Evolutionary conservation across 2,888 invertebrate species (phyloP).

Genomic region (Oxystoma pomonae): DNA sequence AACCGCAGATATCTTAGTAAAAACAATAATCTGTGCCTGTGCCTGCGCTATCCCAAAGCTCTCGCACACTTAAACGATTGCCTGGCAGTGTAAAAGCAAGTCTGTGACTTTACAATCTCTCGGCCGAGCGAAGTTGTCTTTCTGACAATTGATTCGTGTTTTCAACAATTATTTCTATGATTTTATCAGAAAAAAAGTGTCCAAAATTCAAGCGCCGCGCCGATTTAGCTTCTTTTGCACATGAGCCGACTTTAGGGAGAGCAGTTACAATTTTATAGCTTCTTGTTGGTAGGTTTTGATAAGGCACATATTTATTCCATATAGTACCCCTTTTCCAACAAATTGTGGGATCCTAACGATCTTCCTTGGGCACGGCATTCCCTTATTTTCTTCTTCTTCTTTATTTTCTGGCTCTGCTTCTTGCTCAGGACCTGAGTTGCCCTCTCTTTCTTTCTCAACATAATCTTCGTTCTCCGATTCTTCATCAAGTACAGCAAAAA

Average conservation of each 20-base stretch:
- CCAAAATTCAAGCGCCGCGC: background rate
- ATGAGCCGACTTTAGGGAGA: background rate
- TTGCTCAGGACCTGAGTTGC: background rate
- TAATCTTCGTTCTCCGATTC: background rate
- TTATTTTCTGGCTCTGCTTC: background rate
- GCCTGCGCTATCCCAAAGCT: conserved; percentile 3
- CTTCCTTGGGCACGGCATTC: background rate
- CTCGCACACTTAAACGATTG: conserved; percentile 4
- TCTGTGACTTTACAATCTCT: background rate
- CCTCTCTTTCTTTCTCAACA: background rate
- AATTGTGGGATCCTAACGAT: background rate
- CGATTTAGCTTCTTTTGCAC: background rate
- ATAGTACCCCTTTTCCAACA: background rate
- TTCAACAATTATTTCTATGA: background rate
- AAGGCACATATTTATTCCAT: background rate
- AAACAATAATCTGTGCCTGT: conserved; percentile 7
- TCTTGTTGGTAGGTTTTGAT: background rate
- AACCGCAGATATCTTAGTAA: conserved; percentile 6
- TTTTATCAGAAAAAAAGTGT: background rate
- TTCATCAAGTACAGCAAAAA: background rate
- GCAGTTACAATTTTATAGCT: background rate
- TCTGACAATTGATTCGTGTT: background rate
- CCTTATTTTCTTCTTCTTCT: background rate
- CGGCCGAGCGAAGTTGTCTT: background rate
- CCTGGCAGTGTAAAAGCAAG: background rate